Evolutionary conservation across 1,140 invertebrate genomes (phyloP).

Genomic region (Eriosoma lanigerum): DNA sequence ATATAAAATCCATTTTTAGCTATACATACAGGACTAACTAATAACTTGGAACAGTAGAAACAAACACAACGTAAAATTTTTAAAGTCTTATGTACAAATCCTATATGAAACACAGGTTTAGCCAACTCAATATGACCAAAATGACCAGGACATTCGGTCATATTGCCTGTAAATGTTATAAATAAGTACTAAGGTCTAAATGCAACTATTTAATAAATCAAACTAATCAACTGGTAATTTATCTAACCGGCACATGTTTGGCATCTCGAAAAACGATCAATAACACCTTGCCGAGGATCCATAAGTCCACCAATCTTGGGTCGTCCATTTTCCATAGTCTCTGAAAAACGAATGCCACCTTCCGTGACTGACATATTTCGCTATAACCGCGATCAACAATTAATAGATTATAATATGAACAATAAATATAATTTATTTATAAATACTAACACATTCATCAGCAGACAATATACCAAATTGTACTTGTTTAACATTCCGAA

Average conservation of each 20-base stretch:
- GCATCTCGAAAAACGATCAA: slow-evolving; percentile 90
- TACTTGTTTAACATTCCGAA: slow-evolving; percentile 90
- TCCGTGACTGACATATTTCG: slow-evolving; percentile 97
- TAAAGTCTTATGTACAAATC: slow-evolving; percentile 95
- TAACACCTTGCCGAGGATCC: slow-evolving; percentile 98
- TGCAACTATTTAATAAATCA: no score
- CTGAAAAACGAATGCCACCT: slow-evolving; percentile 93
- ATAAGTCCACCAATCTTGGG: slow-evolving; percentile 97
- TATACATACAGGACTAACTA: slow-evolving; percentile 84
- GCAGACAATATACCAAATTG: slow-evolving; percentile 98
- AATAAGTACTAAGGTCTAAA: neutral
- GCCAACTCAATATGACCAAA: slow-evolving; percentile 99
- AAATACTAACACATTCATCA: slow-evolving; percentile 97
- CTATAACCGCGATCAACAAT: slow-evolving; percentile 60
- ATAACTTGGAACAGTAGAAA: slow-evolving; percentile 95
- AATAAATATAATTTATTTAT: no score
- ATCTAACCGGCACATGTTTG: slow-evolving; percentile 88
- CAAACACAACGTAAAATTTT: slow-evolving; percentile 97
- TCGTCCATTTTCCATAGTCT: slow-evolving; percentile 96
- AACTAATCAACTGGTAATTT: no score
- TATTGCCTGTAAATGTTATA: slow-evolving; percentile 65
- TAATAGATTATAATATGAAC: neutral
- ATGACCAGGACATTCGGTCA: slow-evolving; percentile 98
- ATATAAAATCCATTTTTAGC: neutral
- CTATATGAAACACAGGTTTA: slow-evolving; percentile 98